phyloP scores from a whole-genome alignment of 2,888 invertebrate genomes.

The Fissipunctia ypsillon region DNA sequence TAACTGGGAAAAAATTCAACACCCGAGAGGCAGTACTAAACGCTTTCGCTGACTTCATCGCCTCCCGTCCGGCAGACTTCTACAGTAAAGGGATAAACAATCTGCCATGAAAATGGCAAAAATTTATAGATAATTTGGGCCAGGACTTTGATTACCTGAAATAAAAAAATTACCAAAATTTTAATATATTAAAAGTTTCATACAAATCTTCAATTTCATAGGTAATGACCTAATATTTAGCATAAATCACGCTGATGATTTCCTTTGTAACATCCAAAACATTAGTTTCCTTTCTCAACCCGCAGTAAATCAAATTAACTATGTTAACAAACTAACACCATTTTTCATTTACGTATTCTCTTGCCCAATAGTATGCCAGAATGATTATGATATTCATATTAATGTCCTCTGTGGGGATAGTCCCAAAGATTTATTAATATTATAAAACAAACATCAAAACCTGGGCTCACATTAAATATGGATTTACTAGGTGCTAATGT shows the following conservation, averaged over 20 bases:
- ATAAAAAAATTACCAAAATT: too few relatives aligned
- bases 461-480: conserved; percentile 70
- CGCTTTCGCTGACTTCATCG: too few relatives aligned
- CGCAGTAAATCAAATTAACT: conserved; percentile 33
- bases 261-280: conserved; percentile 23
- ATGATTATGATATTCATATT: conserved; percentile 45
- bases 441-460: conserved; percentile 63
- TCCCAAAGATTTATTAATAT: conserved; percentile 54
- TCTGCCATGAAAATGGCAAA: too few relatives aligned
- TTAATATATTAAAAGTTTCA: too few relatives aligned
- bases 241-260: conserved; percentile 15
- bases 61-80: too few relatives aligned
- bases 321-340: conserved; percentile 43
- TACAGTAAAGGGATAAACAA: too few relatives aligned
- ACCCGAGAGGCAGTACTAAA: too few relatives aligned
- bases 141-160: too few relatives aligned
- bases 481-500: conserved; percentile 59
- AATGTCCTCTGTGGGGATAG: conserved; percentile 32
- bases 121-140: too few relatives aligned
- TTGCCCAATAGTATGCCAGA: conserved; percentile 35
- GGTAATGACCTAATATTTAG: too few relatives aligned
- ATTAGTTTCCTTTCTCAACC: conserved; percentile 20
- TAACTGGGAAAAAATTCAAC: too few relatives aligned
- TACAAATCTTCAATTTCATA: too few relatives aligned
- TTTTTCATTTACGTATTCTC: conserved; percentile 29